Conservation (phyloP, 2,888 invertebrate species). For the Ptilodon capucinus region DNA sequence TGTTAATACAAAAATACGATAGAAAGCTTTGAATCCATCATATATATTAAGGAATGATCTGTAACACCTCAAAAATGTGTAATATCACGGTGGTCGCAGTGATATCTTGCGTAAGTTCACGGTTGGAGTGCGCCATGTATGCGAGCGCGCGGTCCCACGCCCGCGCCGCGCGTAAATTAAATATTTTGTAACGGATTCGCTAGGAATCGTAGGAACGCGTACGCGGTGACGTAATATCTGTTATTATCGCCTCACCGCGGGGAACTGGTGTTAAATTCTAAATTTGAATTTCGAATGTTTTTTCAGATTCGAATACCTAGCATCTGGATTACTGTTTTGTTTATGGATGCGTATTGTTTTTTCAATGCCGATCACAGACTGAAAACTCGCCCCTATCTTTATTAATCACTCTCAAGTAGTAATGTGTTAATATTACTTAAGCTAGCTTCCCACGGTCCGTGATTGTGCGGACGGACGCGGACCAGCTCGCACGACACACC, state of each 20-base stretch:
- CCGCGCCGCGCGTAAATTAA: conserved; percentile 25
- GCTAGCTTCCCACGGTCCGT: too few species aligned
- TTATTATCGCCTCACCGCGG: neutral
- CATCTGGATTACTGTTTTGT: neutral
- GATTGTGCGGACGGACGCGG: too few species aligned
- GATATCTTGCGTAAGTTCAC: conserved; percentile 26
- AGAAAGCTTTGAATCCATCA: neutral
- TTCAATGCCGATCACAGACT: too few species aligned
- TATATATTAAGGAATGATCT: neutral
- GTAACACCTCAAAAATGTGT: conserved; percentile 1
- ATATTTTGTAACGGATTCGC: conserved; percentile 35
- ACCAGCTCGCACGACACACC: too few species aligned
- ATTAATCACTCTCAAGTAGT: too few species aligned
- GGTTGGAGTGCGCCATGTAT: conserved; percentile 19
- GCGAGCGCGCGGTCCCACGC: conserved; percentile 26
- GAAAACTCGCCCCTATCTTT: too few species aligned
- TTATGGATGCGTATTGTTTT: neutral
- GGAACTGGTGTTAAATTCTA: neutral
- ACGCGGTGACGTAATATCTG: neutral
- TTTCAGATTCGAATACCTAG: neutral
- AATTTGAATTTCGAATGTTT: neutral
- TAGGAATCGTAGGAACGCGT: conserved; percentile 9
- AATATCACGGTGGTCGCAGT: conserved; percentile 14
- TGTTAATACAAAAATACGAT: neutral
- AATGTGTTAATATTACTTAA: too few species aligned